These are phyloP conservation scores for Echeneis naucrates DNA, from an alignment of 2,797 vertebrate species.

Conservation along the genomic window DNA sequence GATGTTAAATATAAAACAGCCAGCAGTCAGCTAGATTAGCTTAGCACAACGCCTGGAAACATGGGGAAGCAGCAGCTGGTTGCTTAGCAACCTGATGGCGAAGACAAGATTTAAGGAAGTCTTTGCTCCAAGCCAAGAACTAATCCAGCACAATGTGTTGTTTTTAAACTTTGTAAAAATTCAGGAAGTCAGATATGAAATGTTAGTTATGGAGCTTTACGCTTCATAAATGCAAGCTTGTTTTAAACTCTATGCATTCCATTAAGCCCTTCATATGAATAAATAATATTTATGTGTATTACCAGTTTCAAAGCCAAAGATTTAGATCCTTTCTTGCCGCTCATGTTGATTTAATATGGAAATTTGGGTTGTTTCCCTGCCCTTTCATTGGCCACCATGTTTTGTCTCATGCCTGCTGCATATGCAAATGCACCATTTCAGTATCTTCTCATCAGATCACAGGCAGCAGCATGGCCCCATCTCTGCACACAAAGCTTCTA, in stretches of 20 bases:
- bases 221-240: not conserved
- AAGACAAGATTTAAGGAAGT: not conserved
- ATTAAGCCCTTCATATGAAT: not conserved
- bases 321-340: conserved; percentile 3
- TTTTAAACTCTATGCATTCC: not conserved
- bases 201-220: not conserved
- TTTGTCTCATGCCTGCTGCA: conserved; percentile 39
- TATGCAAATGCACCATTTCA: conserved; percentile 71
- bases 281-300: not conserved
- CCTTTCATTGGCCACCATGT: conserved; percentile 47
- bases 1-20: conserved; percentile 9
- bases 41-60: not conserved
- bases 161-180: not conserved
- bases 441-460: conserved; percentile 58
- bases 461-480: conserved; percentile 35
- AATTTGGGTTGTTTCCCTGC: conserved; percentile 45
- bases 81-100: not conserved
- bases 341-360: conserved; percentile 40
- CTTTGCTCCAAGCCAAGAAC: not conserved
- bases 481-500: conserved; percentile 54
- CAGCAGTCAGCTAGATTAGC: not conserved
- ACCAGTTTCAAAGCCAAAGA: conserved; percentile 7
- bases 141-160: not conserved
- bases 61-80: not conserved
- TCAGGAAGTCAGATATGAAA: not conserved